Evolutionary conservation across 2,888 invertebrate species (phyloP).

Genomic region (Cosmia pyralina): DNA sequence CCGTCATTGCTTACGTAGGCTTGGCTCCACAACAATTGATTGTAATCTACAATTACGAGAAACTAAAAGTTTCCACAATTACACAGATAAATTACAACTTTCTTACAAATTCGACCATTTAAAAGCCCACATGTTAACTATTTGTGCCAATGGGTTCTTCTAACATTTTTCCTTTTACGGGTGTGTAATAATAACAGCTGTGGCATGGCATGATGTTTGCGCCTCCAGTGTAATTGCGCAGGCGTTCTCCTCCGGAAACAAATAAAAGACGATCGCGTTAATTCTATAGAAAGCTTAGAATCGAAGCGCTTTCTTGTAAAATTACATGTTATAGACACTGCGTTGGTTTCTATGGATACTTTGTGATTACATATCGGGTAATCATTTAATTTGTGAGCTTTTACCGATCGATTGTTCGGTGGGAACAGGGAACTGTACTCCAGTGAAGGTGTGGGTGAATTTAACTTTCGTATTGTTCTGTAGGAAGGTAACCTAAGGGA

Average conservation of each 20-base stretch:
- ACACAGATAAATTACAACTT: constrained; percentile 24
- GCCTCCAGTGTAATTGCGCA: constrained; percentile 54
- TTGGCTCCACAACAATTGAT: constrained; percentile 24
- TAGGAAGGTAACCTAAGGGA: not conserved
- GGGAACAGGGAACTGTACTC: constrained; percentile 33
- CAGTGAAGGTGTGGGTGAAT: constrained; percentile 25
- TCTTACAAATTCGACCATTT: constrained; percentile 24
- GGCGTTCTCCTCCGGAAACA: constrained; percentile 57
- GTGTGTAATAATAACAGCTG: constrained; percentile 28
- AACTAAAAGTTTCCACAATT: constrained; percentile 32
- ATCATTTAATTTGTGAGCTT: constrained; percentile 58
- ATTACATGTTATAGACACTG: constrained; percentile 60
- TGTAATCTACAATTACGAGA: constrained; percentile 17
- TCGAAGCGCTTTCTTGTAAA: constrained; percentile 56
- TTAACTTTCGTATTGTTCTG: constrained; percentile 26
- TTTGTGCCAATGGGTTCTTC: constrained; percentile 17
- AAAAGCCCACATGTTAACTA: constrained; percentile 23
- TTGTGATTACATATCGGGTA: constrained; percentile 50
- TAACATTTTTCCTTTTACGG: constrained; percentile 22
- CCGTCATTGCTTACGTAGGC: constrained; percentile 16
- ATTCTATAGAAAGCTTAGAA: constrained; percentile 63
- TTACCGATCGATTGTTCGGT: constrained; percentile 29
- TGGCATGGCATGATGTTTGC: constrained; percentile 46
- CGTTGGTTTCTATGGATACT: constrained; percentile 39
- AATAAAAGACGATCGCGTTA: constrained; percentile 64